Evolutionary conservation across 2,113 vertebrate genomes (phyloP).

Genomic region (Macquaria australasica): DNA sequence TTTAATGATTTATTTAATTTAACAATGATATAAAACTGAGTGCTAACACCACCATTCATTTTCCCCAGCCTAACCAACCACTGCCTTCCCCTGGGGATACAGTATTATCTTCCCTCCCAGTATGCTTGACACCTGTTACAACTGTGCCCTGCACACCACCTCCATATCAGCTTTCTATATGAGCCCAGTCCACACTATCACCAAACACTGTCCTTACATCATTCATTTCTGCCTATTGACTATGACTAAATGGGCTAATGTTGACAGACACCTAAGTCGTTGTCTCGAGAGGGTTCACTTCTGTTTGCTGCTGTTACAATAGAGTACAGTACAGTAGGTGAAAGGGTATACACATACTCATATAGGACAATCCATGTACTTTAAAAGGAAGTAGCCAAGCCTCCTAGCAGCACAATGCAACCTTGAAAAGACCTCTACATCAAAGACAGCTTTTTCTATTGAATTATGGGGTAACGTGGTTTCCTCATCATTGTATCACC

Average conservation of each 20-base stretch:
- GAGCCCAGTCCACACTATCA: conserved; percentile 23
- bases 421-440: conserved; percentile 23
- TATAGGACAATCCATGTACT: not conserved
- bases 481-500: conserved; percentile 32
- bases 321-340: conserved; percentile 23
- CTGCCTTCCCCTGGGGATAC: conserved; percentile 15
- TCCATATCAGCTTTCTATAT: conserved; percentile 58
- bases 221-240: conserved; percentile 2
- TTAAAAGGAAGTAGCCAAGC: conserved; percentile 32
- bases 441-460: conserved; percentile 29
- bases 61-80: not conserved
- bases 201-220: conserved; percentile 21
- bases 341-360: conserved; percentile 3
- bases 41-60: conserved; percentile 13
- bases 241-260: not conserved
- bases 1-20: not conserved
- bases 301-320: conserved; percentile 21
- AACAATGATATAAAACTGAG: not conserved
- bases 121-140: conserved; percentile 66
- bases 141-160: conserved; percentile 22
- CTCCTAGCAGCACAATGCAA: conserved; percentile 38
- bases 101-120: conserved; percentile 47
- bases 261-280: not conserved
- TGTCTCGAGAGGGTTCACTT: not conserved
- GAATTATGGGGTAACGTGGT: conserved; percentile 14